A percentile compares a stretch with the other conserved stretches of the same genome.
Evolutionary conservation across 2,797 vertebrate species (phyloP).

Genomic region (Anabas testudineus): DNA sequence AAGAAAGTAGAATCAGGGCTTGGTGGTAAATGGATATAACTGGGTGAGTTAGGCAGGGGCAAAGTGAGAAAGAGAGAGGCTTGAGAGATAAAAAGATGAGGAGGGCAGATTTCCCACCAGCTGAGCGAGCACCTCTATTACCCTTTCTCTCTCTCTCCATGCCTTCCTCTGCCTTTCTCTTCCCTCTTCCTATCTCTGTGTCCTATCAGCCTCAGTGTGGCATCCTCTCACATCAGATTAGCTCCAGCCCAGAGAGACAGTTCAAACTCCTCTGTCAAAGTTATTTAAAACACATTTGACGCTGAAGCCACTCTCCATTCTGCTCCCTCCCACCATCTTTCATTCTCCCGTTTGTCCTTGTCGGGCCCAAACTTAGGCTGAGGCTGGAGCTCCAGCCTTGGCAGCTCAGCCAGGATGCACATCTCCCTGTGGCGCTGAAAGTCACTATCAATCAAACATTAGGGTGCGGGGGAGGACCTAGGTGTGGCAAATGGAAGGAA

Average conservation of each 20-base stretch:
- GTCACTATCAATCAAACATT: conserved; percentile 81
- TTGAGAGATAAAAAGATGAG: conserved; percentile 80
- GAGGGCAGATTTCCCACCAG: conserved; percentile 84
- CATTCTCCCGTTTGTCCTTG: conserved; percentile 75
- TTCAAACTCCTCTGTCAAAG: conserved; percentile 85
- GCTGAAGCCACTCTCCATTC: conserved; percentile 59
- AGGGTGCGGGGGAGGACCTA: conserved; percentile 59
- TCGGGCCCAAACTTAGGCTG: conserved; percentile 69
- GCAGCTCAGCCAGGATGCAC: conserved; percentile 70
- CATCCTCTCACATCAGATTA: conserved; percentile 87
- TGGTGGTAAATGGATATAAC: conserved; percentile 78
- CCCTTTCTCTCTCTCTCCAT: conserved; percentile 65
- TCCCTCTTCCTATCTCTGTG: conserved; percentile 71
- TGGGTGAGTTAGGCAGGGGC: conserved; percentile 71
- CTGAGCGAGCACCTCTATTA: conserved; percentile 83
- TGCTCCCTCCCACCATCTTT: conserved; percentile 67
- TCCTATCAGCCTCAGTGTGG: conserved; percentile 82
- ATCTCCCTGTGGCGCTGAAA: conserved; percentile 72
- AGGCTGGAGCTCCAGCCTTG: conserved; percentile 49
- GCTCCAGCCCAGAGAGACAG: conserved; percentile 80
- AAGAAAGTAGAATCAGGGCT: conserved; percentile 48
- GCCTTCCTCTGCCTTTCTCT: conserved; percentile 48
- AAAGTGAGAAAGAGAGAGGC: conserved; percentile 76
- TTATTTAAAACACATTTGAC: conserved; percentile 84
- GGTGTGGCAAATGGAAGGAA: conserved; percentile 71